A percentile compares a stretch with the other conserved stretches of the same genome.
Evolutionary conservation across 2,113 vertebrate species (phyloP).

Genomic region (Bujurquina vittata): DNA sequence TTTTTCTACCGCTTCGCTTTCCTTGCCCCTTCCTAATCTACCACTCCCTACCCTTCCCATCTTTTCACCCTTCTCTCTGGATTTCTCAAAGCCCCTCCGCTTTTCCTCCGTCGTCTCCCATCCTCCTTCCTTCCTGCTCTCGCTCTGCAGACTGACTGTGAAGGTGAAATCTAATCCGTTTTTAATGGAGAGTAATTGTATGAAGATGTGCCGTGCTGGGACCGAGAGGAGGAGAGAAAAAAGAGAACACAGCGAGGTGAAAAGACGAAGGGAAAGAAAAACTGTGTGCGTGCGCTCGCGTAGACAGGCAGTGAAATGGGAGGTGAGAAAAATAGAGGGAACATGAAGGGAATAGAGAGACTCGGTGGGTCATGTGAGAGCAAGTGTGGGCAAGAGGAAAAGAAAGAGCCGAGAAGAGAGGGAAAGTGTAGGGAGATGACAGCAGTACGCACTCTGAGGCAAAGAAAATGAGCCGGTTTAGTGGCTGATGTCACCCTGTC

Average conservation of each 20-base stretch:
- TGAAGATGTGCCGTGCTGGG: conserved; percentile 54
- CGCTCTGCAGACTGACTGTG: conserved; percentile 48
- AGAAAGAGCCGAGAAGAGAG: neutral
- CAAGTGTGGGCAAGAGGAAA: conserved; percentile 38
- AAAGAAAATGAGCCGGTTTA: neutral
- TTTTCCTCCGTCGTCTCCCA: neutral
- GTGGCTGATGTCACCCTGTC: neutral
- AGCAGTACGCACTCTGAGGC: neutral
- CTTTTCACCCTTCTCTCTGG: neutral
- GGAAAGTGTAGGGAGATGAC: neutral
- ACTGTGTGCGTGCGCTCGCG: neutral
- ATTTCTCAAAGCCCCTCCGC: neutral
- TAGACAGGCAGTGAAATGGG: neutral
- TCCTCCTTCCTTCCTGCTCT: neutral
- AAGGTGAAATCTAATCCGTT: conserved; percentile 71
- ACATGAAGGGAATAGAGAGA: conserved; percentile 18
- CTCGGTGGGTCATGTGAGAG: conserved; percentile 38
- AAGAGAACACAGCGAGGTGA: conserved; percentile 18
- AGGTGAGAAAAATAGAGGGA: conserved; percentile 40
- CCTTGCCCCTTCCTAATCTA: neutral
- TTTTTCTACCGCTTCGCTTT: neutral
- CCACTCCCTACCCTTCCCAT: neutral
- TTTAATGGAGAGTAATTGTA: conserved; percentile 68
- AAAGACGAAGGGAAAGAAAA: conserved; percentile 30
- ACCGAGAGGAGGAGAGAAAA: conserved; percentile 24